phyloP scores from a whole-genome alignment of 1,140 invertebrate genomes.

The Trichomalopsis sarcophagae region DNA sequence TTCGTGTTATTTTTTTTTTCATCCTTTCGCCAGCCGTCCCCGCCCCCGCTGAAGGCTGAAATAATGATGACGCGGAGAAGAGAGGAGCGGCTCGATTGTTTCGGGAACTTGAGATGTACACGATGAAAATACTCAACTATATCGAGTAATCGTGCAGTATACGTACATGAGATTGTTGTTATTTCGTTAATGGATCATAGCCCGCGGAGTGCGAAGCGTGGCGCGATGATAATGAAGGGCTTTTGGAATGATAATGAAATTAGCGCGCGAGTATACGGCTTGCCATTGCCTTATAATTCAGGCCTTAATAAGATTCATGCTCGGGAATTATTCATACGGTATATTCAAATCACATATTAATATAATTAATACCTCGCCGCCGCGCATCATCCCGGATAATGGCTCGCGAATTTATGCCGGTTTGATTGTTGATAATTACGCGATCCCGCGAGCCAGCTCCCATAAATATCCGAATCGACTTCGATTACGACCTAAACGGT shows the following conservation, averaged over 20 bases:
- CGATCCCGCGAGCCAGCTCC: too few species aligned
- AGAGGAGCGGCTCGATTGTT: not conserved
- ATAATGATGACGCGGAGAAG: not conserved
- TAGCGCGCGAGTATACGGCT: not conserved
- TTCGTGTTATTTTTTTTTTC: not conserved
- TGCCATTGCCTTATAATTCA: not conserved
- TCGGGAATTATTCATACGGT: not conserved
- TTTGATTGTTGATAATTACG: not conserved
- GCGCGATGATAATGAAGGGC: not conserved
- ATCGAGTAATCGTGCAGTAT: not conserved
- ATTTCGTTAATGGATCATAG: not conserved
- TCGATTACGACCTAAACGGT: too few species aligned
- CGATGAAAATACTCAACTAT: too few species aligned
- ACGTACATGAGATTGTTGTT: not conserved
- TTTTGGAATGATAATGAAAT: not conserved
- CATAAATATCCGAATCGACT: too few species aligned
- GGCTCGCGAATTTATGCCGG: not conserved
- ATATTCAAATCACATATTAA: not conserved
- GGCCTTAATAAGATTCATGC: not conserved
- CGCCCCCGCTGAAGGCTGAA: not conserved
- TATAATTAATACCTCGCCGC: not conserved
- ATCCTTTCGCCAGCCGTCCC: not conserved
- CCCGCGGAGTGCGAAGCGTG: too few species aligned
- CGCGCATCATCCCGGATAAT: not conserved
- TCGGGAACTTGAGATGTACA: too few species aligned